Evolutionary conservation across 2,797 vertebrate species (phyloP), one percentile per base, ranked within the genome.

Genomic region (Sebastes aleutianus): DNA sequence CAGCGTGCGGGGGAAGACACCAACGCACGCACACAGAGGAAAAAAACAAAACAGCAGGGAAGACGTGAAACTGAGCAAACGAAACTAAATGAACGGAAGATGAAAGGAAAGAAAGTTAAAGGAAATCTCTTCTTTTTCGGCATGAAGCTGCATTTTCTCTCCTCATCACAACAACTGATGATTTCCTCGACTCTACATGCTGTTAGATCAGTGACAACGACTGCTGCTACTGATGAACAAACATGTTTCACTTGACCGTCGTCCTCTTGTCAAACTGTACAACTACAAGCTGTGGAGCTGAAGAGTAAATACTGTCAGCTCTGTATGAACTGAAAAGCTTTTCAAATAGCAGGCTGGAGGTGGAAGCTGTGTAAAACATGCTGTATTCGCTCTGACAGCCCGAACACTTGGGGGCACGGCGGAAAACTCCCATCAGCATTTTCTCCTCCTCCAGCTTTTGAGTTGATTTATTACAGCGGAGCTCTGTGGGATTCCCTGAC

Each of bases 351-450:
- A 82, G 53, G 76, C 87, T 87, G 74, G 83, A 71, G 83, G 85
- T 68, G 74, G 80, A 71, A 65, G 62, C 90, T 54, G 65, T 82
- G 82, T 86, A 81, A 85, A 88, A 87, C 75, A 79, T 20, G 79
- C 80, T 86, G 70, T 59, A 70, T 79, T 75, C 11, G 69, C 81
- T 86, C 84, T 91, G 92, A 93, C 92, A 92, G 80, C 83, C 50
- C 58, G 2, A 86, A 83, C 82, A 76, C 90, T 92, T 78, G 8
- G 61, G 76, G 88, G 80, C 79, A 79, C 81, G 75, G 87, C n/a
- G 79, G 89, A 91, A 95, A 94, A 87, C 91, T 89, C 87, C 90
- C 88, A 90, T 94, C 92, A 94, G 92, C 93, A 84, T 74, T 94
- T 95, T 93, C 87, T 90, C 91, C 92, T 93, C 90, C 93, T 91